Base-by-base conservation (phyloP, 2,113 vertebrate species). In the Myiagra hebetior region DNA sequence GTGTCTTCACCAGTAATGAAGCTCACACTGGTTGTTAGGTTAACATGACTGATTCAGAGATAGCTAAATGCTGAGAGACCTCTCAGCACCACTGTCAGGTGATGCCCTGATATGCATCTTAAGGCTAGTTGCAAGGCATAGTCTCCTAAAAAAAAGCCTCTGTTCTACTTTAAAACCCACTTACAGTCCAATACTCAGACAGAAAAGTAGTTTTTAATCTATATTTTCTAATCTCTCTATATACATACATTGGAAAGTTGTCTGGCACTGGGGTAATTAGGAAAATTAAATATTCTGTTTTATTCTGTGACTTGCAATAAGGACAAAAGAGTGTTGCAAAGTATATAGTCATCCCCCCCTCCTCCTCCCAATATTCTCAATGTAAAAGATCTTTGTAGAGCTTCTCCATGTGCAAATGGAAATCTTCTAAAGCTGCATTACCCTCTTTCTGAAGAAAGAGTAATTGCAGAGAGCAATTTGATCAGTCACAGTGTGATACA, bases 11-110 rank as follows among this genome's bases (percentile, higher is more conserved):
- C 30, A 41, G 16, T 24, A 59, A 67, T 11, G 37, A 82, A 67
- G 15, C 4, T 83, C 39, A 55, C 1, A 2, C 1, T 1, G 1
- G 6, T 37, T 82, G 15, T 24, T 77, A 35, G 31, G 15, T 50
- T 20, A 60, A 39, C 9, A 17, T 44, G 11, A 52, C 5, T 49
- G 30, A 56, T 59, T 83, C 46, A 72, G 14, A 59, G 30, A 42
- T 0, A 72, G 2, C 9, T 68, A 60, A 93, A 73, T 39, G 11
- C 30, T 30, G 31, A 27, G 14, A 28, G 6, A 46, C 4, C 5
- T 49, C 37, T 14, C 35, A 42, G 26, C 20, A 7, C 4, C 9
- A 23, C 39, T 50, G 42, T 30, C 57, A 81, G 6, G 4, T 62
- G 47, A 31, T 56, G 10, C 7, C 21, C 15, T 49, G 19, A 50